These are phyloP conservation scores for Orchestes rusci DNA, from an alignment of 2,888 invertebrate genomes.

Conservation along the genomic window DNA sequence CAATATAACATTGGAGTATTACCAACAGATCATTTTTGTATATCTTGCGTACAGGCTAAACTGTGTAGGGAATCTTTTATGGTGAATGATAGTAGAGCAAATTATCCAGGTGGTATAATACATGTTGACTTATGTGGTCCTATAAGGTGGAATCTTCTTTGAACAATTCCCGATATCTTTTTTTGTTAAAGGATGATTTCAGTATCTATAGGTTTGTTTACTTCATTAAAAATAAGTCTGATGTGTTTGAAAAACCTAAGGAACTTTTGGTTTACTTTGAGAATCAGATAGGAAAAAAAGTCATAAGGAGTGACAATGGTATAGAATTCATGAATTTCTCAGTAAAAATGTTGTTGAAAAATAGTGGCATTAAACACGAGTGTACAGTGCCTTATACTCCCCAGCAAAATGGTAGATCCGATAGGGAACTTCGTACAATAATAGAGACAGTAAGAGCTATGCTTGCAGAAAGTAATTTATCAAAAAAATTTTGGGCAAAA, in stretches of 20 bases:
- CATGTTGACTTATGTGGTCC: background rate
- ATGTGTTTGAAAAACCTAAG: background rate
- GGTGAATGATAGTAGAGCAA: background rate
- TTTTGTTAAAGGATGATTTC: background rate
- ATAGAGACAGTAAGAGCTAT: background rate
- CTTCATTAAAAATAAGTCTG: background rate
- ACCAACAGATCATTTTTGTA: background rate
- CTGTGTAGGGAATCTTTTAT: background rate
- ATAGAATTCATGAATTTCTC: background rate
- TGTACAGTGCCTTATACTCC: background rate
- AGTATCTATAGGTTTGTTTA: background rate
- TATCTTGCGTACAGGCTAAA: background rate
- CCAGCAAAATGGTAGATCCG: background rate
- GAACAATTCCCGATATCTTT: background rate
- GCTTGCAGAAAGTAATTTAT: background rate
- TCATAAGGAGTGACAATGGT: slow-evolving; percentile 9
- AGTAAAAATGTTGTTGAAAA: background rate
- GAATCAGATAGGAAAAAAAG: slow-evolving; percentile 14
- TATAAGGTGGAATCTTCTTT: background rate
- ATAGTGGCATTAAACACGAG: background rate
- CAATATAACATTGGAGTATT: background rate
- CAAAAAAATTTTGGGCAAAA: slow-evolving; percentile 10
- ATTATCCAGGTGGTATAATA: background rate
- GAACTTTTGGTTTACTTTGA: background rate
- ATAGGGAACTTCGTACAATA: background rate